Conservation (phyloP, 2,888 invertebrate genomes). For the Psococerastis gibbosa region DNA sequence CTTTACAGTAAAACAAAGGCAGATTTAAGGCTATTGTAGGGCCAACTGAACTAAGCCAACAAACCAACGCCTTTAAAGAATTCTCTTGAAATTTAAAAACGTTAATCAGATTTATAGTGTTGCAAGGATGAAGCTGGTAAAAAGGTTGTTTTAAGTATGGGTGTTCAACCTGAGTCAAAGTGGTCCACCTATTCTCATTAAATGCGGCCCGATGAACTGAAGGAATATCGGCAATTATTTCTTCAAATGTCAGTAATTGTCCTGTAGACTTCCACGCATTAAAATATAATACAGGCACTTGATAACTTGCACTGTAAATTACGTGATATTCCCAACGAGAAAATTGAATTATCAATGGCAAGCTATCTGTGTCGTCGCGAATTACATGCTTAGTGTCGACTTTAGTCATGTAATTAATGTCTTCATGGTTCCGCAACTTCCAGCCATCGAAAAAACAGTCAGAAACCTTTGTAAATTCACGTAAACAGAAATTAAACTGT, state of each 20-base stretch:
- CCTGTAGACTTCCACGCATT: constrained; percentile 31
- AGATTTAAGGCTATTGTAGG: not conserved
- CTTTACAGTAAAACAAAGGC: too few species aligned
- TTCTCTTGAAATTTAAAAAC: constrained; percentile 6
- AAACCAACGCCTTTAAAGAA: constrained; percentile 17
- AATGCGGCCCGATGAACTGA: constrained; percentile 35
- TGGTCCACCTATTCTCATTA: constrained; percentile 38
- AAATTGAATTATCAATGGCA: too few species aligned
- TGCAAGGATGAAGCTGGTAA: constrained; percentile 20
- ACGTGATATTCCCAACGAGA: constrained; percentile 25
- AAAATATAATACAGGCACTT: constrained; percentile 29
- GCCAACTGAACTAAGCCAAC: constrained; percentile 18
- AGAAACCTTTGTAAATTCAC: too few species aligned
- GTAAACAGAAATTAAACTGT: too few species aligned
- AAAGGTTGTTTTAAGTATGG: constrained; percentile 18
- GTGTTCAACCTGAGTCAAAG: constrained; percentile 19
- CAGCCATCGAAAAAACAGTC: too few species aligned
- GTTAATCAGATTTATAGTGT: constrained; percentile 16
- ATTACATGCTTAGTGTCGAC: too few species aligned
- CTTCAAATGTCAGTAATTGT: constrained; percentile 15
- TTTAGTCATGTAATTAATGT: not conserved
- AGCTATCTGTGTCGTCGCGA: too few species aligned
- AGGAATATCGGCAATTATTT: constrained; percentile 18
- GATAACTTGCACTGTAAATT: constrained; percentile 20
- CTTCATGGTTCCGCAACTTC: constrained; percentile 22